Evolutionary conservation across 2,113 vertebrate genomes (phyloP).

Genomic region (Labrus mixtus): DNA sequence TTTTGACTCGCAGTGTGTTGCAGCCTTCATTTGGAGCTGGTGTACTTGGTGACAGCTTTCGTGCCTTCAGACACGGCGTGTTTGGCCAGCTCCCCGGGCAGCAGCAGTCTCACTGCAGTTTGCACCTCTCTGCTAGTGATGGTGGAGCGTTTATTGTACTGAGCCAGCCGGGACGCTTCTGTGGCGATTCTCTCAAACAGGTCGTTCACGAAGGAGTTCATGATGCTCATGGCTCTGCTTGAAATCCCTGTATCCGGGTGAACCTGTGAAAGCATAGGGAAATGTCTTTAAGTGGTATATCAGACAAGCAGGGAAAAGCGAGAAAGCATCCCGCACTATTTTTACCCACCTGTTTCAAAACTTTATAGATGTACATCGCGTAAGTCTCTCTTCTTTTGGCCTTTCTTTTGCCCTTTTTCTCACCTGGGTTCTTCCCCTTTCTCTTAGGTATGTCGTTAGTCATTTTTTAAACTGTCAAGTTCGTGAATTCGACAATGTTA

Average conservation of each 20-base stretch:
- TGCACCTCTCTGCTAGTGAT: conserved; percentile 87
- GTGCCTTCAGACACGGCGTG: conserved; percentile 86
- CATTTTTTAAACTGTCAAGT: conserved; percentile 59
- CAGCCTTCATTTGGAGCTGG: conserved; percentile 83
- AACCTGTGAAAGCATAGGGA: conserved; percentile 58
- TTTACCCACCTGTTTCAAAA: conserved; percentile 82
- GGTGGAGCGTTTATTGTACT: conserved; percentile 86
- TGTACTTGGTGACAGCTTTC: conserved; percentile 87
- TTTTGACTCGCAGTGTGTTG: rapidly evolving
- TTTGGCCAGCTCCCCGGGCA: conserved; percentile 86
- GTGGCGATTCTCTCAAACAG: conserved; percentile 84
- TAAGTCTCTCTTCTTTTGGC: conserved; percentile 82
- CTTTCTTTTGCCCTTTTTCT: conserved; percentile 79
- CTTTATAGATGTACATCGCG: conserved; percentile 86
- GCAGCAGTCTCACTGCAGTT: conserved; percentile 83
- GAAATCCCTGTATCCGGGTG: conserved; percentile 86
- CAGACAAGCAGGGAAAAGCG: background rate
- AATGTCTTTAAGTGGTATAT: rapidly evolving
- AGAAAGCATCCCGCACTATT: too few relatives aligned
- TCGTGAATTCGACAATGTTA: background rate
- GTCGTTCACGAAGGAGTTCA: conserved; percentile 87
- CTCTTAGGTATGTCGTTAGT: conserved; percentile 79
- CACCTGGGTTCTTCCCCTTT: conserved; percentile 76
- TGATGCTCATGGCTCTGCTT: conserved; percentile 85
- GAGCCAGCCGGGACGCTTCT: conserved; percentile 84